Evolutionary conservation across 2,888 invertebrate species (phyloP), one percentile per base, ranked within the genome.

Genomic region (Cheilosia urbana): DNA sequence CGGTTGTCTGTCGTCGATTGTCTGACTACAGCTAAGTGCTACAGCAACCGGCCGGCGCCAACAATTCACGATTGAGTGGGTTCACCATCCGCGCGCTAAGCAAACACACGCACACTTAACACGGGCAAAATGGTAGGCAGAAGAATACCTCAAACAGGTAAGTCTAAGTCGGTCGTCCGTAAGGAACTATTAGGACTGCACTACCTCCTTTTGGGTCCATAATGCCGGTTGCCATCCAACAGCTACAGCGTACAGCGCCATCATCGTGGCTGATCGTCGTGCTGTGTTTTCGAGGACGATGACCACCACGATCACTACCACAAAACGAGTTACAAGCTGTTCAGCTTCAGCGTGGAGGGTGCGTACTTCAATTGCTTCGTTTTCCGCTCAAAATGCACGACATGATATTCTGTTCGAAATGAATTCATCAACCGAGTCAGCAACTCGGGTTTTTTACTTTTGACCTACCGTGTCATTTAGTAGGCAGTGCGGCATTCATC

Each of bases 41-140:
- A 49, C 68, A 37, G 65, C 58, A 69, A 63, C 68, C 58, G 83
- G 58, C 72, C 65, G 83, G 83, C 83, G 83, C 83, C 83, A 84
- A 47, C 73, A 42, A 63, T 68, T 79, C 79, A 79, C 79, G 75
- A 75, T 79, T 84, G 83, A 84, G 79, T 84, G 79, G 83, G 83
- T 58, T 78, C 37, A 84, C 63, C 58, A 68, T 78, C 73, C 47
- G 55, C 57, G 40, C 63, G 40, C 55, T 58, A 19, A 15, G 21
- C 30, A 49, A 49, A 66, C 53, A 63, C 53, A 34, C 65, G 53
- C 45, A 62, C 62, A 49, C 57, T 51, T n/a, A 47, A 27, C 7
- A 5, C 30, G 27, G 24, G 34, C 55, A n/a, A 45, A 57, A 58
- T 47, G 57, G 42, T 30, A 57, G 51, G 40, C 37, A 66, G 4